A percentile compares a stretch with the other conserved stretches of the same genome.
Conservation (phyloP, 2,888 invertebrate genomes). For the Dolichomitus sp. region DNA sequence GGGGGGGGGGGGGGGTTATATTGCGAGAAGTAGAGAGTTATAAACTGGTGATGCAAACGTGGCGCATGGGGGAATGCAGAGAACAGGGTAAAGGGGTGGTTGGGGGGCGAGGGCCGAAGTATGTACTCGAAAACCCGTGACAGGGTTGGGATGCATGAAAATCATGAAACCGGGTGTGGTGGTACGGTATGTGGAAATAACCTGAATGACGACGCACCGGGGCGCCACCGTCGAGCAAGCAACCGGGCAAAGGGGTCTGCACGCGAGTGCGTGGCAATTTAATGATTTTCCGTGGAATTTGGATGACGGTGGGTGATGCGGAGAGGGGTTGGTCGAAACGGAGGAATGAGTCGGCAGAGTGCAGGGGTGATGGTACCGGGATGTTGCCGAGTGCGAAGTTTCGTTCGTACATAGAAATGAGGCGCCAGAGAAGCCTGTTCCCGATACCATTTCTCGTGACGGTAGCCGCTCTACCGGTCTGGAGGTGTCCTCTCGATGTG, state of each 20-base stretch:
- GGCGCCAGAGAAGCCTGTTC: background rate
- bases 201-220: slow-evolving; percentile 50
- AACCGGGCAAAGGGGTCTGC: slow-evolving; percentile 69
- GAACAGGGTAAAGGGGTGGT: background rate
- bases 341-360: slow-evolving; percentile 11
- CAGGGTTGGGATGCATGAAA: slow-evolving; percentile 44
- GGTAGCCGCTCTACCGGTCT: background rate
- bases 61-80: slow-evolving; percentile 28
- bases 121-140: slow-evolving; percentile 51
- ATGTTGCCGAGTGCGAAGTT: slow-evolving; percentile 26
- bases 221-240: slow-evolving; percentile 9
- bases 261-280: slow-evolving; percentile 83
- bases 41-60: slow-evolving; percentile 50
- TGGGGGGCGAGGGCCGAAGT: slow-evolving; percentile 27
- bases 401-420: background rate
- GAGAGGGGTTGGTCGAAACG: slow-evolving; percentile 37
- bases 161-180: slow-evolving; percentile 35
- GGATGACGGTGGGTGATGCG: slow-evolving; percentile 79
- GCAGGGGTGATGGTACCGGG: slow-evolving; percentile 29
- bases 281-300: slow-evolving; percentile 86
- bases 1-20: slow-evolving; percentile 35
- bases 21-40: slow-evolving; percentile 58
- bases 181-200: slow-evolving; percentile 57
- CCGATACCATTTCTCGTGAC: background rate
- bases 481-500: slow-evolving; percentile 11